phyloP scores from a whole-genome alignment of 2,797 vertebrate species.

The Acipenser transmontanus region DNA sequence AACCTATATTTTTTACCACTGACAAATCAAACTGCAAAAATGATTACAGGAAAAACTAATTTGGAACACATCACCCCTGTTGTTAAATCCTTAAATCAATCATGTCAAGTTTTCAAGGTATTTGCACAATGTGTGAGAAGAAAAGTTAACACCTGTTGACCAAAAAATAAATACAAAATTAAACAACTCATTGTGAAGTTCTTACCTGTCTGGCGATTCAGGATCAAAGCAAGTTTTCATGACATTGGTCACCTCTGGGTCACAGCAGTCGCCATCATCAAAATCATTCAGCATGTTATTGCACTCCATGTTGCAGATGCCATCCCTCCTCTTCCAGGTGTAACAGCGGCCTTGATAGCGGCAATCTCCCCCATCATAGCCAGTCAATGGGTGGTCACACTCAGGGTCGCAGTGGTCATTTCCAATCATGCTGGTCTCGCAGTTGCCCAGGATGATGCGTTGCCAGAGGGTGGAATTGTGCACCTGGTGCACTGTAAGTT shows the following conservation, averaged over 20 bases:
- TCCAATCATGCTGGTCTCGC: slow-evolving; percentile 84
- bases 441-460: slow-evolving; percentile 81
- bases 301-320: slow-evolving; percentile 81
- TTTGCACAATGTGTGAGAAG: not conserved
- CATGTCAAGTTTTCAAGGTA: slow-evolving; percentile 42
- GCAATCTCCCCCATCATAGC: slow-evolving; percentile 89
- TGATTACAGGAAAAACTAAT: slow-evolving; percentile 37
- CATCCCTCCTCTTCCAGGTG: slow-evolving; percentile 83
- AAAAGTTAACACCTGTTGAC: not conserved
- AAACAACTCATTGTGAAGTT: not conserved
- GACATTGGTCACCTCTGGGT: slow-evolving; percentile 69
- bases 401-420: slow-evolving; percentile 88
- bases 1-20: too few species aligned
- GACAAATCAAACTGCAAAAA: not conserved
- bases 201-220: slow-evolving; percentile 83
- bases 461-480: slow-evolving; percentile 75
- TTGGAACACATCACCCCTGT: slow-evolving; percentile 42
- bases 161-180: too few species aligned
- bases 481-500: slow-evolving; percentile 65
- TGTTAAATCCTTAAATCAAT: slow-evolving; percentile 44
- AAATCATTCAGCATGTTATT: slow-evolving; percentile 90
- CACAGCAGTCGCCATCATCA: slow-evolving; percentile 92
- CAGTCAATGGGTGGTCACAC: slow-evolving; percentile 86
- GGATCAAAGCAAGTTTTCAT: slow-evolving; percentile 90
- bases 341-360: slow-evolving; percentile 74